A percentile compares a stretch with the other conserved stretches of the same genome.
Conservation (phyloP, 2,888 invertebrate genomes). For the Ceratothoa steindachneri region DNA sequence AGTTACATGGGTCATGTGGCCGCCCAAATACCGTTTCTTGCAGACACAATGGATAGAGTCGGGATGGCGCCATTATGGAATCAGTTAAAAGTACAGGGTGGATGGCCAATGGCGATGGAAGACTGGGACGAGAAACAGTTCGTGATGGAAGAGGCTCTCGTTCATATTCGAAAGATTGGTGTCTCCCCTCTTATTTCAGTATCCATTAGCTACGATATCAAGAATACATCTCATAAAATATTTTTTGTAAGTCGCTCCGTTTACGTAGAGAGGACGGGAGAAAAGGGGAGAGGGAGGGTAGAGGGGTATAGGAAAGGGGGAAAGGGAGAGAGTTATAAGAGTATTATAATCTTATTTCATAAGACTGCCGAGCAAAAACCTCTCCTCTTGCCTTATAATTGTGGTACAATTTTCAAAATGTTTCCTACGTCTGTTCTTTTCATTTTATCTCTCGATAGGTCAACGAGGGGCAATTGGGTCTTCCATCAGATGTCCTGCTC, state of each 20-base stretch:
- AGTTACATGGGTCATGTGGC: too few relatives aligned
- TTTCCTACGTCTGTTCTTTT: background rate
- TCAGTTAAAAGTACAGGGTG: slow-evolving; percentile 24
- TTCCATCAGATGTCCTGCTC: slow-evolving; percentile 25
- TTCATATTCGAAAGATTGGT: slow-evolving; percentile 18
- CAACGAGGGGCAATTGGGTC: slow-evolving; percentile 19
- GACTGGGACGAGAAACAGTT: slow-evolving; percentile 23
- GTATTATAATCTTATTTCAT: too few relatives aligned
- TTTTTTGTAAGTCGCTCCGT: slow-evolving; percentile 25
- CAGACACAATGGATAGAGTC: slow-evolving; percentile 25
- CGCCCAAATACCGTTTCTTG: too few relatives aligned
- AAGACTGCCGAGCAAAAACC: too few relatives aligned
- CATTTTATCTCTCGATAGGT: background rate
- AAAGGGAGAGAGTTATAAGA: background rate
- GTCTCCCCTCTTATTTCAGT: slow-evolving; percentile 25
- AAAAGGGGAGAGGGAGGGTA: background rate
- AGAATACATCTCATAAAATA: slow-evolving; percentile 21
- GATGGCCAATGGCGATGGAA: slow-evolving; percentile 35
- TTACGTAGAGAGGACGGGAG: background rate
- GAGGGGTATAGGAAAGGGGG: background rate
- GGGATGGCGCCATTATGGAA: slow-evolving; percentile 29
- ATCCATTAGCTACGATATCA: slow-evolving; percentile 18
- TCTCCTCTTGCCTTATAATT: too few relatives aligned
- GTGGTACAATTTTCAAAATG: background rate
- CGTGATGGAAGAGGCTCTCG: slow-evolving; percentile 22